A percentile compares a stretch with the other conserved stretches of the same genome.
These are phyloP conservation scores for Oeneis ivallda DNA, from an alignment of 2,888 invertebrate species.

Conservation along the genomic window DNA sequence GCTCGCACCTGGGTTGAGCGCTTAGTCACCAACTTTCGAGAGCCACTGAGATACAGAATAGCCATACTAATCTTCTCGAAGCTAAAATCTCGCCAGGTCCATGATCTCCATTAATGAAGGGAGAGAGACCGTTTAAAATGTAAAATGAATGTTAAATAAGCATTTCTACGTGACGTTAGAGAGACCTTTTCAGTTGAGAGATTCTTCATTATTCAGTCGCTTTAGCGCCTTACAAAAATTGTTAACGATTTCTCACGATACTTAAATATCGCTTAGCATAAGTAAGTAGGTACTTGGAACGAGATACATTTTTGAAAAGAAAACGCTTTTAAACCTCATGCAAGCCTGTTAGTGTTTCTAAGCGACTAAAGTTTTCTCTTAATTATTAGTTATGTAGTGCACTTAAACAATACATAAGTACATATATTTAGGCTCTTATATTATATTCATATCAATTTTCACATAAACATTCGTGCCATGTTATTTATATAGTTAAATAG, in stretches of 20 bases:
- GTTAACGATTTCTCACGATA: constrained; percentile 20
- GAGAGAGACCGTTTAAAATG: constrained; percentile 1
- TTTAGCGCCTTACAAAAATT: constrained; percentile 22
- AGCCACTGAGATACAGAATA: too few relatives aligned
- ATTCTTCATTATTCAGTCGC: constrained; percentile 19
- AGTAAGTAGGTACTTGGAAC: constrained; percentile 4
- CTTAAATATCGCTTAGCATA: constrained; percentile 23
- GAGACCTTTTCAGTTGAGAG: constrained; percentile 8
- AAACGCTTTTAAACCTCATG: constrained; percentile 1
- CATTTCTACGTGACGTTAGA: constrained; percentile 11
- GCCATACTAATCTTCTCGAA: too few relatives aligned
- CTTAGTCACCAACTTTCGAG: too few relatives aligned
- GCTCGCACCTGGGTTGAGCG: too few relatives aligned
- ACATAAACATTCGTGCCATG: too few relatives aligned
- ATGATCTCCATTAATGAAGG: too few relatives aligned
- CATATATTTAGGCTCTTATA: too few relatives aligned
- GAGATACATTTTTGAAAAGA: not conserved
- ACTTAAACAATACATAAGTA: too few relatives aligned
- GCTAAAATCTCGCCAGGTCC: too few relatives aligned
- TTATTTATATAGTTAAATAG: too few relatives aligned
- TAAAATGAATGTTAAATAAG: constrained; percentile 13
- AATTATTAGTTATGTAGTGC: too few relatives aligned
- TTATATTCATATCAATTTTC: too few relatives aligned
- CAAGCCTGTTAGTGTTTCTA: not conserved
- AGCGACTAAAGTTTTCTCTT: not conserved